Evolutionary conservation across 2,113 vertebrate genomes (phyloP).

Genomic region (Peromyscus leucopus): DNA sequence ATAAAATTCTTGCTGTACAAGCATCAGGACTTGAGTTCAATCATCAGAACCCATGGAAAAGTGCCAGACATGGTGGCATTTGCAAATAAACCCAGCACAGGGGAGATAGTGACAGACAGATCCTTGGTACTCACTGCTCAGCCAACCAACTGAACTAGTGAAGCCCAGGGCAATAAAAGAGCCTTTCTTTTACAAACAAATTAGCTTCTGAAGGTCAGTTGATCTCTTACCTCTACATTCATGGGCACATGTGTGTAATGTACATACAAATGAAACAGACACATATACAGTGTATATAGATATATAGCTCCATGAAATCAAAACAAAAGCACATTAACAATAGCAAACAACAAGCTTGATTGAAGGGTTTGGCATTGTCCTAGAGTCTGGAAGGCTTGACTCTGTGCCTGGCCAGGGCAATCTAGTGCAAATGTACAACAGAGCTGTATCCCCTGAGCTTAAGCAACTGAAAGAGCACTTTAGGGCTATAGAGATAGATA

Average conservation of each 20-base stretch:
- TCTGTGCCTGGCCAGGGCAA: not conserved
- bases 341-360: not conserved
- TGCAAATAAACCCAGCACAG: not conserved
- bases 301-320: not conserved
- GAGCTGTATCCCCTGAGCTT: not conserved
- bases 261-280: not conserved
- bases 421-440: not conserved
- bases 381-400: not conserved
- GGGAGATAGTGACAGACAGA: not conserved
- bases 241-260: not conserved
- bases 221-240: not conserved
- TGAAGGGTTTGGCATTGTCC: not conserved
- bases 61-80: not conserved
- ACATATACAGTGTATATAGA: not conserved
- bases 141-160: not conserved
- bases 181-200: not conserved
- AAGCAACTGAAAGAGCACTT: no score
- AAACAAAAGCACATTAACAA: no score
- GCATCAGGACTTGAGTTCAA: not conserved
- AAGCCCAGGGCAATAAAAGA: not conserved
- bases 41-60: not conserved
- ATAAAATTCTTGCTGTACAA: not conserved
- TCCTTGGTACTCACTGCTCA: not conserved
- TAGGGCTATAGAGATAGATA: no score
- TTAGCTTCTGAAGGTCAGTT: not conserved